Evolutionary conservation across 2,888 invertebrate genomes (phyloP).

Genomic region (Andrena praecox): DNA sequence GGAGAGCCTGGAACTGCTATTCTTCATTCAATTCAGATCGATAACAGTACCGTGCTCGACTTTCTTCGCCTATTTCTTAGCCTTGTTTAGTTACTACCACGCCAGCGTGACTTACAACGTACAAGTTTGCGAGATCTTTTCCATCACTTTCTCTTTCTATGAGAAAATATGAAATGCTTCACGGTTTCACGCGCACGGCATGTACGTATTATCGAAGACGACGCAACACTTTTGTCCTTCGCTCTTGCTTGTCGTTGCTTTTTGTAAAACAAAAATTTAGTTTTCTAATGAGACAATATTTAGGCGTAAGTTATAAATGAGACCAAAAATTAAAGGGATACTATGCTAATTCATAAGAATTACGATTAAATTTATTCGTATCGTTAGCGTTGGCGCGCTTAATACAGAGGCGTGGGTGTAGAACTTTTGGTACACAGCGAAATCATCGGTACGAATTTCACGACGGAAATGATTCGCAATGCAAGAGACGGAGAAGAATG

Average conservation of each 20-base stretch:
- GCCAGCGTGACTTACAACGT: too few species aligned
- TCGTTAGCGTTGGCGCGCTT: conserved; percentile 56
- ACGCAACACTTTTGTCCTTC: not conserved
- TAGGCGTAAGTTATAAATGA: conserved; percentile 82
- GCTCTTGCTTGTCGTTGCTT: conserved; percentile 39
- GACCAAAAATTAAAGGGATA: conserved; percentile 83
- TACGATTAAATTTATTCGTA: conserved; percentile 71
- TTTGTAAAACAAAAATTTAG: conserved; percentile 64
- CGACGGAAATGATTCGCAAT: conserved; percentile 18
- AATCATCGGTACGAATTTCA: conserved; percentile 45
- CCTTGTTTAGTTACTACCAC: too few species aligned
- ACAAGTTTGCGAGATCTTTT: too few species aligned
- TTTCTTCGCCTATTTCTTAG: too few species aligned
- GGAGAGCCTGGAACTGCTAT: too few species aligned
- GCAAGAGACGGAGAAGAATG: not conserved
- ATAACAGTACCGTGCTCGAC: too few species aligned
- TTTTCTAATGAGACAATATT: conserved; percentile 83
- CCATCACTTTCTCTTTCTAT: too few species aligned
- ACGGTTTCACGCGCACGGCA: too few species aligned
- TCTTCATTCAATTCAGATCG: too few species aligned
- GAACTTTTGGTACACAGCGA: conserved; percentile 59
- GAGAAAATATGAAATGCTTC: too few species aligned
- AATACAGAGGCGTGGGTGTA: conserved; percentile 49
- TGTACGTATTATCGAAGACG: too few species aligned
- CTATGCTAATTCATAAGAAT: conserved; percentile 74